Evolutionary conservation across 2,113 vertebrate genomes (phyloP), one percentile per base, ranked within the genome.

Genomic region (Epinephelus moara): DNA sequence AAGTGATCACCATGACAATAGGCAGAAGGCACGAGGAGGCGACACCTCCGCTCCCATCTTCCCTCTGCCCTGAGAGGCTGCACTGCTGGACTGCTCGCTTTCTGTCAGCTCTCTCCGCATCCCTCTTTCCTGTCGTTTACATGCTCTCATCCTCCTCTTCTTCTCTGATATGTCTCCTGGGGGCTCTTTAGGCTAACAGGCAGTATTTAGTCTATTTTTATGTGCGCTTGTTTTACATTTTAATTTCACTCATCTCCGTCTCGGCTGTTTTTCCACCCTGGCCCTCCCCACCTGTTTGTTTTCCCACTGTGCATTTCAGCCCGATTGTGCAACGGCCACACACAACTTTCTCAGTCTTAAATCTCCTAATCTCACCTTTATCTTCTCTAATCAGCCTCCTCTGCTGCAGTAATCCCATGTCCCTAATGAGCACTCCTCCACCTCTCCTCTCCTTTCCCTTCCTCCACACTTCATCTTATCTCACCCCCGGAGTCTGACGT

Each of bases 1-100:
- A 91, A 91, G 88, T 81, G 88, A 94, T 94, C 92, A 80, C 91
- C 92, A 93, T 94, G 93, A 94, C 92, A 93, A 94, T 93, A 88
- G 85, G 86, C 33, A 50, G 75, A 75, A 84, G 70, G 68, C 77
- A 63, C 25, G 68, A 50, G 72, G 84, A 77, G 87, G 63, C 47
- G 62, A 86, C 85, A 85, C 78, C 81, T 78, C 70, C 17, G 6
- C 75, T 49, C 21, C 23, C 2, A 42, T 53, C 74, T 74, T 30
- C 53, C 66, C 33, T 12, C 37, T 52, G 19, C 45, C 83, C 69
- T 47, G 25, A 80, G 62, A 91, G 77, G 78, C 78, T 70, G 70
- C 50, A 4, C 82, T 77, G 75, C 79, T 66, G 87, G 89, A 89
- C 89, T 82, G 85, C 79, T 80, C 30, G 23, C 81, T 83, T 63